Percentiles rank a stretch among this genome's conserved stretches.
phyloP scores from a whole-genome alignment of 2,888 invertebrate genomes.

The Stomorhina lunata region DNA sequence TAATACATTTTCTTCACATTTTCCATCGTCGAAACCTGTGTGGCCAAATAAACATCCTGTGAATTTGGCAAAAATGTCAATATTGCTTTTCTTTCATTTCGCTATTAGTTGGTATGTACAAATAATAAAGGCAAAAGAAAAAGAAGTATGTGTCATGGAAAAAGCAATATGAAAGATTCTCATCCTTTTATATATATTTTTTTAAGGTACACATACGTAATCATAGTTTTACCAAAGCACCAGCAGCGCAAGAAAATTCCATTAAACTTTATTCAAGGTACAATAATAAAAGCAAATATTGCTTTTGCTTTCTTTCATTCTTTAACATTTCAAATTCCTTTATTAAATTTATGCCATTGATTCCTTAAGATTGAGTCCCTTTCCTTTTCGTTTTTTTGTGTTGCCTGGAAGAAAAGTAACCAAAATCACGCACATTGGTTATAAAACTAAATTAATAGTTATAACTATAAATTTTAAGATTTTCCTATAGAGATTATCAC shows the following conservation, averaged over 20 bases:
- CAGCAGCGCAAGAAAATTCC: conserved; percentile 38
- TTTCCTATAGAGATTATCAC: conserved; percentile 46
- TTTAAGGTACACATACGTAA: not conserved
- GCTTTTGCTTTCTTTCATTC: not conserved
- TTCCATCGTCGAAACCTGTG: not conserved
- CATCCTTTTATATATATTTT: not conserved
- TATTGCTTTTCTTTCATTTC: conserved; percentile 20
- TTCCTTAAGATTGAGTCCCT: not conserved
- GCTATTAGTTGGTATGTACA: not conserved
- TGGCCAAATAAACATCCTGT: not conserved
- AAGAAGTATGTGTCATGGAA: not conserved
- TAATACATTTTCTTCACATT: not conserved
- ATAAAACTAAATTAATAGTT: conserved; percentile 46
- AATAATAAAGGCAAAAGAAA: not conserved
- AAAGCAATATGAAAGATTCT: not conserved
- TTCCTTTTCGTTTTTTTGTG: not conserved
- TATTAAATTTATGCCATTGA: not conserved
- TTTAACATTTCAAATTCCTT: not conserved
- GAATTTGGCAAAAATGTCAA: conserved; percentile 24
- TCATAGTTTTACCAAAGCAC: not conserved
- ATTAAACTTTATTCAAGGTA: conserved; percentile 54
- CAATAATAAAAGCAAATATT: conserved; percentile 27
- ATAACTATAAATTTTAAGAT: conserved; percentile 47
- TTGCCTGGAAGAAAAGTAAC: not conserved
- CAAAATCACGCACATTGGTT: conserved; percentile 47